Evolutionary conservation across 2,888 invertebrate species (phyloP), one percentile per base, ranked within the genome.

Genomic region (Nesidiocoris tenuis): DNA sequence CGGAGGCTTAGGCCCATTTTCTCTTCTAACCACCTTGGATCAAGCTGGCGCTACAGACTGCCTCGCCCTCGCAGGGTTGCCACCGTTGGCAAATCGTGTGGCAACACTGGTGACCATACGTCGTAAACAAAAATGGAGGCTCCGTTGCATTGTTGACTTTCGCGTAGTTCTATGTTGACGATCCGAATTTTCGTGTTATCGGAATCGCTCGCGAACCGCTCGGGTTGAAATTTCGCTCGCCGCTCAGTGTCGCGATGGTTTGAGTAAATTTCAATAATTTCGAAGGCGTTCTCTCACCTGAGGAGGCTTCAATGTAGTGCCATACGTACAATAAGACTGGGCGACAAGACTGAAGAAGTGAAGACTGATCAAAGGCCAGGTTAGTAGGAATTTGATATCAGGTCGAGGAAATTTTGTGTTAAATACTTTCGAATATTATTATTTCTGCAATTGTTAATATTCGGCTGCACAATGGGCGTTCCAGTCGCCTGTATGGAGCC

Each of bases 251-350:
- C 12, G 39, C 39, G 39, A 39, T 39, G 39, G 12, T 39, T 39
- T 39, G 39, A 39, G 12, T 39, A 3, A 12, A 39, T 7, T 12
- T 12, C 5, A 12, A 39, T 7, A 39, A 39, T 39, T 12, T 3
- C 12, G 12, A 39, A 39, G 39, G 39, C 39, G 39, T 3, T 39
- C 39, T 3, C 39, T 39, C 12, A n/a, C 12, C 12, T 39, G 39
- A 39, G 39, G 39, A 7, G 39, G 39, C 39, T 12, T 39, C 39
- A 12, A 39, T 39, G 59, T 59, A 19, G 79, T 77, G 79, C 79
- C 79, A 79, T 79, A 80, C 79, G 79, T 79, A 80, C 79, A 79
- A 80, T 78, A 81, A 80, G 80, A 80, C 81, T 81, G 81, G 78
- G 76, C 68, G 71, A 80, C 76, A 81, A 81, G 81, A 81, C 81